phyloP scores from a whole-genome alignment of 2,888 invertebrate species.

The Hypolimnas misippus region DNA sequence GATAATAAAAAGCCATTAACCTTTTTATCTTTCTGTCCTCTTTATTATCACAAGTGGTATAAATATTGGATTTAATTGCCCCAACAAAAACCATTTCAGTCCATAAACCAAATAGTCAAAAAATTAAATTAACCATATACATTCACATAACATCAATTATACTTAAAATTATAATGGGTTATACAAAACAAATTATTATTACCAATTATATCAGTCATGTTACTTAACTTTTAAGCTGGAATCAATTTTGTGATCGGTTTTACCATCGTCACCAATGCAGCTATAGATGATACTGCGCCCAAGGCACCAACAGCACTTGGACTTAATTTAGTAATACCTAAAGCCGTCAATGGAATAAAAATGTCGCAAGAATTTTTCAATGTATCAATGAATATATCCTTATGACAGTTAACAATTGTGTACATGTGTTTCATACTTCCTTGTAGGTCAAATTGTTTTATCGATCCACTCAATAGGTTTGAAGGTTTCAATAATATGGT shows the following conservation, averaged over 20 bases:
- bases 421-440: constrained; percentile 60
- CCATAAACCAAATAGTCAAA: not conserved
- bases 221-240: constrained; percentile 60
- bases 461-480: constrained; percentile 60
- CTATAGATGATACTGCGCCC: constrained; percentile 91
- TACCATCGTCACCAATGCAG: constrained; percentile 90
- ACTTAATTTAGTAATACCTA: constrained; percentile 90
- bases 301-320: constrained; percentile 91
- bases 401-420: constrained; percentile 68
- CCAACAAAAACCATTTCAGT: not conserved
- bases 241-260: constrained; percentile 91
- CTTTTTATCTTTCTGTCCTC: not conserved
- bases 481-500: constrained; percentile 71
- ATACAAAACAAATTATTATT: not conserved
- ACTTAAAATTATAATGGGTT: not conserved
- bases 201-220: constrained; percentile 1
- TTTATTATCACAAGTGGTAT: not conserved
- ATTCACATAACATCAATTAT: not conserved
- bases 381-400: constrained; percentile 91
- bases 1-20: not conserved
- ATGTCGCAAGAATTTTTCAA: constrained; percentile 94
- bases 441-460: constrained; percentile 54
- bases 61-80: not conserved
- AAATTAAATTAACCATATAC: not conserved
- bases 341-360: constrained; percentile 92